Evolutionary conservation across 2,797 vertebrate species (phyloP).

Genomic region (Xyrichtys novacula): DNA sequence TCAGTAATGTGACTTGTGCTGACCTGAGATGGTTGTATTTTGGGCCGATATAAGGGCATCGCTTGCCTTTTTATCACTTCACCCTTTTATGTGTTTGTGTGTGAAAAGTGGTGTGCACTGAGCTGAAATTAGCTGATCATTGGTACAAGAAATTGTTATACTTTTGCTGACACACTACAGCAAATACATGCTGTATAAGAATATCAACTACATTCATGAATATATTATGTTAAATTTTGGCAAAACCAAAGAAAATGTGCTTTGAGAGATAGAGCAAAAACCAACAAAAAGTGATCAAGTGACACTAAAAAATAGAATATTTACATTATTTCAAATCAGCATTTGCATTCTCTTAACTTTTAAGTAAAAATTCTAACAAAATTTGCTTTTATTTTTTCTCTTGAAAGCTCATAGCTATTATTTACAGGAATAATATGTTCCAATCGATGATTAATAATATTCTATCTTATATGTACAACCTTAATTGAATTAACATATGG

Average conservation of each 20-base stretch:
- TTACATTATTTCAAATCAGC: conserved; percentile 89
- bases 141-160: conserved; percentile 50
- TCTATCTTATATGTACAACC: conserved; percentile 87
- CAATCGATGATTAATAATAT: conserved; percentile 84
- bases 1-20: conserved; percentile 54
- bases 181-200: conserved; percentile 66
- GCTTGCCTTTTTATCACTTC: conserved; percentile 26
- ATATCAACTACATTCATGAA: conserved; percentile 81
- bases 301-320: conserved; percentile 86
- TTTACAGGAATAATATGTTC: conserved; percentile 89
- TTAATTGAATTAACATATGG: conserved; percentile 82
- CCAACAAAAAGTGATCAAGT: conserved; percentile 76
- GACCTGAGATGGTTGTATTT: conserved; percentile 73
- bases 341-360: conserved; percentile 87
- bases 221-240: conserved; percentile 69
- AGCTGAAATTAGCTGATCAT: conserved; percentile 52
- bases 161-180: conserved; percentile 62
- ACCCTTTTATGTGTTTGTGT: conserved; percentile 30
- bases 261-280: conserved; percentile 71
- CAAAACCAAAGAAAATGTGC: conserved; percentile 58
- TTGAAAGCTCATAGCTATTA: conserved; percentile 91
- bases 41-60: conserved; percentile 38
- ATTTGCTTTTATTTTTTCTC: conserved; percentile 79
- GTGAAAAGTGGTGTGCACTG: conserved; percentile 22
- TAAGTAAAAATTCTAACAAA: conserved; percentile 92